A percentile compares a stretch with the other conserved stretches of the same genome.
These are phyloP conservation scores for Zaprionus ghesquierei DNA, from an alignment of 1,140 invertebrate species.

Conservation along the genomic window DNA sequence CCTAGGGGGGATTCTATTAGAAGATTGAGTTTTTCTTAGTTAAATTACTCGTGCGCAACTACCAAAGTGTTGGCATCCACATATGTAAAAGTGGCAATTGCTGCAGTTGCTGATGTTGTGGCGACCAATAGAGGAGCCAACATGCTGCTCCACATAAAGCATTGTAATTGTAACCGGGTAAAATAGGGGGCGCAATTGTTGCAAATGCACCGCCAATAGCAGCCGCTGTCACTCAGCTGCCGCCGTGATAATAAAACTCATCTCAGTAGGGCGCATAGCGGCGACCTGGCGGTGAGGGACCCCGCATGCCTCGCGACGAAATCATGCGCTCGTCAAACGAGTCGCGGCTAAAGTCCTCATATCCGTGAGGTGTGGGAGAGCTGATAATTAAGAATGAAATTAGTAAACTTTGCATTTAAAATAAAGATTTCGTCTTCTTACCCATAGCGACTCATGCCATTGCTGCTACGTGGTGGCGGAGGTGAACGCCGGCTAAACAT, in stretches of 20 bases:
- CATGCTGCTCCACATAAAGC: conserved; percentile 18
- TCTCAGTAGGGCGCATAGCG: conserved; percentile 91
- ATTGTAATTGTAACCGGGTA: conserved; percentile 27
- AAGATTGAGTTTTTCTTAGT: conserved; percentile 35
- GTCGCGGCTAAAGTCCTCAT: conserved; percentile 93
- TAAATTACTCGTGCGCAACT: conserved; percentile 18
- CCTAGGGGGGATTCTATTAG: conserved; percentile 15
- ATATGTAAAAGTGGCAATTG: conserved; percentile 52
- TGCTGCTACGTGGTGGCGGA: conserved; percentile 83
- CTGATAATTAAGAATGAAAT: conserved; percentile 5
- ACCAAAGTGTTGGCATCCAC: conserved; percentile 51
- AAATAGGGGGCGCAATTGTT: conserved; percentile 26
- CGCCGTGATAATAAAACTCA: conserved; percentile 75
- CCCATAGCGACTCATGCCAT: conserved; percentile 83
- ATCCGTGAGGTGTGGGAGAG: conserved; percentile 84
- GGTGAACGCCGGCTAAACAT: conserved; percentile 92
- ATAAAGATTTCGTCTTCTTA: conserved; percentile 14
- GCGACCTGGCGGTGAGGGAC: conserved; percentile 87
- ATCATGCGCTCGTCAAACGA: conserved; percentile 93
- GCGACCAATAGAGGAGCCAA: conserved; percentile 58
- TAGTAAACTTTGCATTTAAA: background rate
- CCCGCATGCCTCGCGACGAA: conserved; percentile 83
- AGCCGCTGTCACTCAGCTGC: conserved; percentile 63
- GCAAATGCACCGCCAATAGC: conserved; percentile 37
- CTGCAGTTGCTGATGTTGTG: conserved; percentile 32